Evolutionary conservation across 2,888 invertebrate species (phyloP).

Genomic region (Calephelis perditalis): DNA sequence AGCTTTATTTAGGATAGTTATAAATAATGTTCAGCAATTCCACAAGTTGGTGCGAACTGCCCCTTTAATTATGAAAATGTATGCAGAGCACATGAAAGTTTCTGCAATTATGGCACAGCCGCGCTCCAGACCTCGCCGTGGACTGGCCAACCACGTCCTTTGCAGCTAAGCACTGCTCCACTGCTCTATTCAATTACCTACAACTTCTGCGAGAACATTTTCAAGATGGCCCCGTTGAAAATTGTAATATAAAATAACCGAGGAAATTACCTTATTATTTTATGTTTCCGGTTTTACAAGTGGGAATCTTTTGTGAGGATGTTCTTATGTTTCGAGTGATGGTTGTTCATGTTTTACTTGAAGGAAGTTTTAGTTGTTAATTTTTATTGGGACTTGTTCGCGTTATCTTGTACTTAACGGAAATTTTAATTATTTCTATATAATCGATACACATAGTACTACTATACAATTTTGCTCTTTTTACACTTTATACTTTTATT

Average conservation of each 20-base stretch:
- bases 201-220: slow-evolving; percentile 47
- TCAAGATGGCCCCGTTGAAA: slow-evolving; percentile 50
- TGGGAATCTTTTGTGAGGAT: too few species aligned
- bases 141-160: slow-evolving; percentile 58
- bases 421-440: too few species aligned
- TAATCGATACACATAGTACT: too few species aligned
- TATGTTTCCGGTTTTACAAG: background rate
- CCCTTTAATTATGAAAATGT: slow-evolving; percentile 76
- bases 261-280: slow-evolving; percentile 21
- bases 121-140: slow-evolving; percentile 47
- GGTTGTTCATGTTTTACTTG: too few species aligned
- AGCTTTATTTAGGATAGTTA: slow-evolving; percentile 47
- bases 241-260: slow-evolving; percentile 31
- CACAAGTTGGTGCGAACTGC: slow-evolving; percentile 64
- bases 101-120: slow-evolving; percentile 68
- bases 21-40: slow-evolving; percentile 56
- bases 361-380: too few species aligned
- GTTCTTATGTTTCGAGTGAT: too few species aligned
- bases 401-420: too few species aligned
- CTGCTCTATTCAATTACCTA: slow-evolving; percentile 68
- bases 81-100: slow-evolving; percentile 76
- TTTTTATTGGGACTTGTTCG: too few species aligned
- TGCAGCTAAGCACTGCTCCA: slow-evolving; percentile 55
- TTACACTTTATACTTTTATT: too few species aligned
- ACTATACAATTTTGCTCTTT: too few species aligned